Percentiles rank a stretch among this genome's conserved stretches.
phyloP scores from a whole-genome alignment of 2,797 vertebrate genomes.

The Enteromius radiatus region DNA sequence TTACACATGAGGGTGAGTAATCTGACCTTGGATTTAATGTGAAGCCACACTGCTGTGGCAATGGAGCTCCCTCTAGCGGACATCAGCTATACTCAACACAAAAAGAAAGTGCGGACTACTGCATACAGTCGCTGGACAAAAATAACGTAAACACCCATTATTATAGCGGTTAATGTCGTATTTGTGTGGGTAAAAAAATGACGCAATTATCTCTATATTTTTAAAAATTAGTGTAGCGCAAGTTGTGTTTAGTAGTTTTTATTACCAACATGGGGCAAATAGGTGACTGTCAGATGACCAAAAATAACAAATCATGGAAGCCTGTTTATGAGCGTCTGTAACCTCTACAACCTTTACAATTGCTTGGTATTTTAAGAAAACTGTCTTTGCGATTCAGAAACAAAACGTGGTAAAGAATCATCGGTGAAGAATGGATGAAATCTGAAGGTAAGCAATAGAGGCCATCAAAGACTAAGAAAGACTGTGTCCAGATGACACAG shows the following conservation, averaged over 20 bases:
- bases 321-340: not conserved
- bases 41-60: not conserved
- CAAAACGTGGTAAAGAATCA: not conserved
- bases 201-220: not conserved
- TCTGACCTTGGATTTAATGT: not conserved
- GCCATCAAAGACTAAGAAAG: not conserved
- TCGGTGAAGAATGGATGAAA: not conserved
- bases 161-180: not conserved
- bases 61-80: constrained; percentile 13
- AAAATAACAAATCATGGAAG: not conserved
- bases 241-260: not conserved
- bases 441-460: not conserved
- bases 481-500: not conserved
- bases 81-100: constrained; percentile 13
- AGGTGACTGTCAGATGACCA: not conserved
- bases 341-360: not conserved
- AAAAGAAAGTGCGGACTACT: not conserved
- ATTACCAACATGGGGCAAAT: not conserved
- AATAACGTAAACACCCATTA: not conserved
- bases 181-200: not conserved
- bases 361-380: not conserved
- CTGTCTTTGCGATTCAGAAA: not conserved
- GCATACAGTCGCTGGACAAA: not conserved
- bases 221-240: not conserved
- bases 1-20: too few relatives aligned